A percentile compares a stretch with the other conserved stretches of the same genome.
These are phyloP conservation scores for Acanthosepion pharaonis DNA, from an alignment of 2,888 invertebrate genomes.

Conservation along the genomic window DNA sequence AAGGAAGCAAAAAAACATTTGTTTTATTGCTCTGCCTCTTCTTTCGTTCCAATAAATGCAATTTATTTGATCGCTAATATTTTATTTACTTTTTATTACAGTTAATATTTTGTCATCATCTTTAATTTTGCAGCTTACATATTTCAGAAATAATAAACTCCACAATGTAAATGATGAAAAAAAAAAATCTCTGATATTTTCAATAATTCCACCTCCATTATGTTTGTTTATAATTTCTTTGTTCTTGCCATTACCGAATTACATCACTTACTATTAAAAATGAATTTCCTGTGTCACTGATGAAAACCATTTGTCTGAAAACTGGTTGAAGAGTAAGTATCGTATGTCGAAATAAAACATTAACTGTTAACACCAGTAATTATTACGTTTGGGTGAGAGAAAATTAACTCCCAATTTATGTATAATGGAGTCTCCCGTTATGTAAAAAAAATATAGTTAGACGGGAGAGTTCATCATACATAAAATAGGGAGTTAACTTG, in stretches of 20 bases:
- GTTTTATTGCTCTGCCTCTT: neutral
- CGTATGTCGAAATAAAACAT: too few relatives aligned
- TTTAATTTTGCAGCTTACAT: neutral
- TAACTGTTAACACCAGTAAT: too few relatives aligned
- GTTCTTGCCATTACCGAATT: neutral
- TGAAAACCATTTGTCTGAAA: too few relatives aligned
- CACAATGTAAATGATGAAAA: neutral
- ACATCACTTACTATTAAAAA: neutral
- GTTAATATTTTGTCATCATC: neutral
- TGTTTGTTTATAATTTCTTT: slow-evolving; percentile 14
- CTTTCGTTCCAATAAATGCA: neutral
- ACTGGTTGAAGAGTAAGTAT: too few relatives aligned
- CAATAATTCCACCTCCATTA: neutral
- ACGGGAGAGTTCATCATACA: too few relatives aligned
- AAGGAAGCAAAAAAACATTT: neutral
- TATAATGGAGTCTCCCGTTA: too few relatives aligned
- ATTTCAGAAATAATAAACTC: neutral
- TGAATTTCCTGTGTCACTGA: neutral
- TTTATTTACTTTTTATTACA: neutral
- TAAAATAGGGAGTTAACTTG: too few relatives aligned
- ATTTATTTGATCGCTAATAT: neutral
- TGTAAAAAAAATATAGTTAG: too few relatives aligned
- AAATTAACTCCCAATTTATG: too few relatives aligned
- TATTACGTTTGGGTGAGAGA: too few relatives aligned
- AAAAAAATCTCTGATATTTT: neutral